A percentile compares a stretch with the other conserved stretches of the same genome.
phyloP scores from a whole-genome alignment of 1,140 invertebrate species.

The Coptotermes formosanus region DNA sequence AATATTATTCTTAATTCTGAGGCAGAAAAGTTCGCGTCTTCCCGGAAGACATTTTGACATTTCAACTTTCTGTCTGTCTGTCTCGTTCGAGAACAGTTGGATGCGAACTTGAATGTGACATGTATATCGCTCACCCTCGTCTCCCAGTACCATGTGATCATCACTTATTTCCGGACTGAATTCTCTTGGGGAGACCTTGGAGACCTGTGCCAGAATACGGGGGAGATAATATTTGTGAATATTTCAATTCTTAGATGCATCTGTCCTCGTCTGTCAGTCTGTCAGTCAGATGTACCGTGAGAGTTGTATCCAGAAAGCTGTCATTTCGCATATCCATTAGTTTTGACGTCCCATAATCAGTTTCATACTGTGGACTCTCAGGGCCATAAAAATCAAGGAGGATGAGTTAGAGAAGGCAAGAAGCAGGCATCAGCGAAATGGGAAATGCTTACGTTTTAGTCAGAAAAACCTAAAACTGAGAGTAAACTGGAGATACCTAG shows the following conservation, averaged over 20 bases:
- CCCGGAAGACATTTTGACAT: neutral
- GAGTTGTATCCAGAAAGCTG: too few relatives aligned
- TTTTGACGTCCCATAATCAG: too few relatives aligned
- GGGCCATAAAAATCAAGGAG: too few relatives aligned
- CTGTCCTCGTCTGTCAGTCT: neutral
- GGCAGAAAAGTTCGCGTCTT: neutral
- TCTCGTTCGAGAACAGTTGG: neutral
- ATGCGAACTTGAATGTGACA: neutral
- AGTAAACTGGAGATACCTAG: too few relatives aligned
- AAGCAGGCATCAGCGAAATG: too few relatives aligned
- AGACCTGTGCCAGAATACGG: neutral
- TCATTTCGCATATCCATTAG: too few relatives aligned
- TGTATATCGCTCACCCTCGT: neutral
- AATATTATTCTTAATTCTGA: neutral
- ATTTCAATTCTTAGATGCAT: neutral
- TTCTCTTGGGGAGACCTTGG: slow-evolving; percentile 7
- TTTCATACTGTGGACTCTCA: too few relatives aligned
- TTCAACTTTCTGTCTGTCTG: neutral
- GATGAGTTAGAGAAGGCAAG: too few relatives aligned
- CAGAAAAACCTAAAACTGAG: too few relatives aligned
- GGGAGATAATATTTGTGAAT: slow-evolving; percentile 13
- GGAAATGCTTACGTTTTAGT: too few relatives aligned
- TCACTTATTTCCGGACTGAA: neutral
- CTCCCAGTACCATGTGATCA: neutral
- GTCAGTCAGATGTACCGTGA: neutral